A percentile compares a stretch with the other conserved stretches of the same genome.
Conservation (phyloP, 2,113 vertebrate genomes). For the Leptobrachium leishanense region DNA sequence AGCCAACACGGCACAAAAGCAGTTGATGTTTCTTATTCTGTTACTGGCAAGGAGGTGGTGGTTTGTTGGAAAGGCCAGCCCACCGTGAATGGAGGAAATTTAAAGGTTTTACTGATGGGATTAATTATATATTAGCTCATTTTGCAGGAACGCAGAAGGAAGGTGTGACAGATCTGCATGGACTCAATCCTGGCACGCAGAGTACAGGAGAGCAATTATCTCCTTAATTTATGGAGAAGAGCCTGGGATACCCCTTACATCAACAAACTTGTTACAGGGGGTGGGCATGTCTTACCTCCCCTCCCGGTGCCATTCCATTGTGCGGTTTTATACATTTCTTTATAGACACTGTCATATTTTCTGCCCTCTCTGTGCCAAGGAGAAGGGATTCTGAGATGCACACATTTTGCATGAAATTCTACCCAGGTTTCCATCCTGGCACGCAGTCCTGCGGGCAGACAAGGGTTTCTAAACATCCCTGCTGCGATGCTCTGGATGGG, state of each 20-base stretch:
- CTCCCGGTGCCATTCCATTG: constrained; percentile 18
- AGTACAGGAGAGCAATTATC: background rate
- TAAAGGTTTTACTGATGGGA: no score
- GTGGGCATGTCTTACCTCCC: background rate
- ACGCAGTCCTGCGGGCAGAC: background rate
- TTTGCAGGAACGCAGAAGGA: constrained; percentile 12
- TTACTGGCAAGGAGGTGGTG: no score
- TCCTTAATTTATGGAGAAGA: background rate
- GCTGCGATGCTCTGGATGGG: background rate
- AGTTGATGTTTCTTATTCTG: no score
- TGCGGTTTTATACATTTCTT: constrained; percentile 11
- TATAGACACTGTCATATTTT: background rate
- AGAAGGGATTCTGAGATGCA: background rate
- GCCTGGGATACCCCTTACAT: background rate
- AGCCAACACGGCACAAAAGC: no score
- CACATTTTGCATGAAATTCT: background rate
- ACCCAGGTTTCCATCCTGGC: constrained; percentile 7
- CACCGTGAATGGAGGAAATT: no score
- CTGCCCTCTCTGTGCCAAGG: background rate
- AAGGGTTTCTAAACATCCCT: rapidly evolving
- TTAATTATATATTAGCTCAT: no score
- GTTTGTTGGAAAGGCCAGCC: no score
- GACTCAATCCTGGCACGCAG: background rate
- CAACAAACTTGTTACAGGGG: background rate
- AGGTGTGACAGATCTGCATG: background rate